Evolutionary conservation across 2,113 vertebrate species (phyloP).

Genomic region (Hippocampus zosterae): DNA sequence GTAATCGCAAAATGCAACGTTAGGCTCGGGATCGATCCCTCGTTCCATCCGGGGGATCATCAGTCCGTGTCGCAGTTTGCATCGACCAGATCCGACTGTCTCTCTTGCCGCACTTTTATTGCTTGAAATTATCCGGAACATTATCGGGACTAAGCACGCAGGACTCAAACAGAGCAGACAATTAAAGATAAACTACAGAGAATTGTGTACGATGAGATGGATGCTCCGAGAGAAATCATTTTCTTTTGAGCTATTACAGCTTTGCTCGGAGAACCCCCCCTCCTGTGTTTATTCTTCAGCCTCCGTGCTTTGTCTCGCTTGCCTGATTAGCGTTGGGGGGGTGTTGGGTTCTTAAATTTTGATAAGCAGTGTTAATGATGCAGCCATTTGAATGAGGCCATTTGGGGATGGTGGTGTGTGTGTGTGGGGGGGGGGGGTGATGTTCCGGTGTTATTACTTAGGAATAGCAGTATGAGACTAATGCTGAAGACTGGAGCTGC

Average conservation of each 20-base stretch:
- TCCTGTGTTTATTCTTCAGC: slow-evolving; percentile 26
- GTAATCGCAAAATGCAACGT: slow-evolving; percentile 1
- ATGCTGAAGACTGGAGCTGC: not conserved
- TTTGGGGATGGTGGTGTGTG: not conserved
- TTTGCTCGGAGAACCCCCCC: slow-evolving; percentile 21
- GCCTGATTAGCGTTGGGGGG: slow-evolving; percentile 44
- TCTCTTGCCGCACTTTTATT: slow-evolving; percentile 17
- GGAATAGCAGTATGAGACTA: slow-evolving; percentile 8
- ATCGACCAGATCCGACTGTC: not conserved
- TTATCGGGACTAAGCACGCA: slow-evolving; percentile 3
- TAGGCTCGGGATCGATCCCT: not conserved
- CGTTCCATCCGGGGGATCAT: slow-evolving; percentile 6
- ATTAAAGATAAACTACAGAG: slow-evolving; percentile 28
- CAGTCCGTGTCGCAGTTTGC: not conserved
- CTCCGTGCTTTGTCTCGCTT: slow-evolving; percentile 37
- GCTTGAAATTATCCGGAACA: slow-evolving; percentile 28
- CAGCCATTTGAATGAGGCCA: slow-evolving; percentile 26
- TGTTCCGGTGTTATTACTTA: slow-evolving; percentile 3
- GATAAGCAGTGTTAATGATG: slow-evolving; percentile 45
- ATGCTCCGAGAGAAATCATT: slow-evolving; percentile 5
- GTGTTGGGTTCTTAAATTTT: slow-evolving; percentile 36
- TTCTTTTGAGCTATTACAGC: not conserved
- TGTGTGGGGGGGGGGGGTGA: not conserved
- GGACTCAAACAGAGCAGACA: slow-evolving; percentile 14
- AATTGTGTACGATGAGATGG: not conserved